Percentiles rank a stretch among this genome's conserved stretches.
Evolutionary conservation across 64 coral and sea anemone species (phyloP).

Genomic region (Trachythela sp.): DNA sequence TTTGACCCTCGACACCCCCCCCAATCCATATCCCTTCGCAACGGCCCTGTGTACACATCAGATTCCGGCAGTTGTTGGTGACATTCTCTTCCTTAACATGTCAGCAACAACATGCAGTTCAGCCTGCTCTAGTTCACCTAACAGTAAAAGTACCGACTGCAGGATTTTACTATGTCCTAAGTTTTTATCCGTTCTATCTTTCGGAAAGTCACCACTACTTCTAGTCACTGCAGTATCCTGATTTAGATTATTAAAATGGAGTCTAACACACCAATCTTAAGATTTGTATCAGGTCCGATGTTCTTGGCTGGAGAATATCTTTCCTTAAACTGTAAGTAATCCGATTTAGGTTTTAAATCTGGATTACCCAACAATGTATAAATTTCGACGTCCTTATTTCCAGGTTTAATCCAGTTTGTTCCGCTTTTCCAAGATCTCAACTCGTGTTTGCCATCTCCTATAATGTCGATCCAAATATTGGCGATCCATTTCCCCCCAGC

Average conservation of each 20-base stretch:
- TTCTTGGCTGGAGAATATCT: background rate
- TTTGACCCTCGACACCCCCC: too few species aligned
- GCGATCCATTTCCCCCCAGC: conserved; percentile 90
- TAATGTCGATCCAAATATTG: conserved; percentile 78
- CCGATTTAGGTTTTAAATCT: conserved; percentile 28
- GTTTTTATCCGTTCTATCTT: conserved; percentile 13
- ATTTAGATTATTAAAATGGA: background rate
- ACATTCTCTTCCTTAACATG: conserved; percentile 25
- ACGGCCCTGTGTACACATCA: too few species aligned
- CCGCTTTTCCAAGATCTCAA: conserved; percentile 74
- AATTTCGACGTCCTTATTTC: conserved; percentile 68
- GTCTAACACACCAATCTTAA: background rate
- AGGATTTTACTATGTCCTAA: conserved; percentile 59
- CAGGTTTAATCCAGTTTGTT: conserved; percentile 65
- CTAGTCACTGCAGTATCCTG: background rate
- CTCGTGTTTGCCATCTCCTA: conserved; percentile 67
- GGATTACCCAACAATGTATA: conserved; percentile 18
- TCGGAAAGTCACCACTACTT: background rate
- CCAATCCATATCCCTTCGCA: too few species aligned
- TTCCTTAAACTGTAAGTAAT: conserved; percentile 7
- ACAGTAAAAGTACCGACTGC: conserved; percentile 69
- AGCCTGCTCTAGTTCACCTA: conserved; percentile 82
- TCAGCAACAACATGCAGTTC: conserved; percentile 83
- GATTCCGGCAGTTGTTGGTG: too few species aligned
- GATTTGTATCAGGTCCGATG: background rate